A percentile compares a stretch with the other conserved stretches of the same genome.
Conservation (phyloP, 64 coral and sea anemone genomes). For the Pocillopora damicornis region DNA sequence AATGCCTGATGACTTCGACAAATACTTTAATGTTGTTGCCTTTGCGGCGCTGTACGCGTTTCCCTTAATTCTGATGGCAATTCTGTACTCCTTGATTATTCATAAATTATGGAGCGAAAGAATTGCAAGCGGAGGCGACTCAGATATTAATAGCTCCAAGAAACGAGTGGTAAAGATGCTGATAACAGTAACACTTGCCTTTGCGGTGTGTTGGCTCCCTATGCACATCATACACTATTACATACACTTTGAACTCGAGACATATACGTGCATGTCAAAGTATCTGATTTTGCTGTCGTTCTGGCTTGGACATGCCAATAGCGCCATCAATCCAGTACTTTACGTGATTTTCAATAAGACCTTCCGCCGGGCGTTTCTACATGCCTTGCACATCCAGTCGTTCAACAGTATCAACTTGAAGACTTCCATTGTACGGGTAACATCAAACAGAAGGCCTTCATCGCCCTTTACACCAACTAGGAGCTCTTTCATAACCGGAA, state of each 20-base stretch:
- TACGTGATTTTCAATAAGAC: slow-evolving; percentile 94
- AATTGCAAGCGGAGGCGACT: slow-evolving; percentile 39
- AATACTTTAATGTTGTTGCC: slow-evolving; percentile 48
- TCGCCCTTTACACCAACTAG: background rate
- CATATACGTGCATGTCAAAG: slow-evolving; percentile 33
- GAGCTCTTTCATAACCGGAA: background rate
- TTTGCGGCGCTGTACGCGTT: slow-evolving; percentile 71
- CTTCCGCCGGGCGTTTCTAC: slow-evolving; percentile 78
- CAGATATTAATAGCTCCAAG: slow-evolving; percentile 61
- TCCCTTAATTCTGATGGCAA: slow-evolving; percentile 70
- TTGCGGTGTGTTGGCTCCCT: slow-evolving; percentile 78
- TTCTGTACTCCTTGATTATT: slow-evolving; percentile 74
- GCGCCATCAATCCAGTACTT: slow-evolving; percentile 68
- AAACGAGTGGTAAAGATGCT: slow-evolving; percentile 87
- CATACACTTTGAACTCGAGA: slow-evolving; percentile 62
- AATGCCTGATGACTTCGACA: slow-evolving; percentile 40
- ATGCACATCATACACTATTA: slow-evolving; percentile 71
- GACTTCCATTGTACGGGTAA: background rate
- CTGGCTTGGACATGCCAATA: slow-evolving; percentile 87
- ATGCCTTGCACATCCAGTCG: slow-evolving; percentile 59
- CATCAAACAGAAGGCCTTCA: background rate
- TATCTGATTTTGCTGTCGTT: slow-evolving; percentile 49
- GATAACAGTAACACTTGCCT: slow-evolving; percentile 54
- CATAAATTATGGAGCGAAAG: slow-evolving; percentile 61
- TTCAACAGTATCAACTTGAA: slow-evolving; percentile 21